phyloP scores from a whole-genome alignment of 2,888 invertebrate species.

The Fragum whitleyi region DNA sequence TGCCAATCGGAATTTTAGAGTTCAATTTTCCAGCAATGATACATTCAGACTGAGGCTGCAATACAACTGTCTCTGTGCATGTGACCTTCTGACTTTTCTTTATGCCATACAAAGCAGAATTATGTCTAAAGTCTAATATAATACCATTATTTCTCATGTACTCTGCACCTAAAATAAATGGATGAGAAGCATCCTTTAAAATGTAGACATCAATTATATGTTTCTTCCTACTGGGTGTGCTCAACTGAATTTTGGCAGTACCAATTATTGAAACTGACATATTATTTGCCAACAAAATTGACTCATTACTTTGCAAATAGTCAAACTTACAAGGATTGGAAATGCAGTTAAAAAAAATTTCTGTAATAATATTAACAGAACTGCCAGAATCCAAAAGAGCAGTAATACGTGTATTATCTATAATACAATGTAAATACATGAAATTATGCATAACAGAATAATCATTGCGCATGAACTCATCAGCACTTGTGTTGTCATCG shows the following conservation, averaged over 20 bases:
- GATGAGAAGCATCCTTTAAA: constrained; percentile 39
- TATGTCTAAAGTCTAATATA: constrained; percentile 33
- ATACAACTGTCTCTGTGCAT: constrained; percentile 21
- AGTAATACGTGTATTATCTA: constrained; percentile 8
- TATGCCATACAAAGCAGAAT: constrained; percentile 8
- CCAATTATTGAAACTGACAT: constrained; percentile 31
- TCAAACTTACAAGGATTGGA: neutral
- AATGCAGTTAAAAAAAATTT: constrained; percentile 26
- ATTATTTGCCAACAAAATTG: constrained; percentile 30
- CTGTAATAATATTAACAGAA: constrained; percentile 35
- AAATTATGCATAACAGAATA: constrained; percentile 18
- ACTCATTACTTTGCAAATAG: neutral
- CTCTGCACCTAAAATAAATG: constrained; percentile 43
- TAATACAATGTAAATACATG: constrained; percentile 29
- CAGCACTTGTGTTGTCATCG: neutral
- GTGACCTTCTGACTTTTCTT: constrained; percentile 35
- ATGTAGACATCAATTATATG: neutral
- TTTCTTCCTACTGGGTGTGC: neutral
- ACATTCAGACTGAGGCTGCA: constrained; percentile 41
- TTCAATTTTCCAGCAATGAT: constrained; percentile 28
- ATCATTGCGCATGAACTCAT: neutral
- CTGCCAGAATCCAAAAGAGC: constrained; percentile 44
- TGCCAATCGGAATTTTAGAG: constrained; percentile 20
- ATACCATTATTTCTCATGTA: constrained; percentile 31
- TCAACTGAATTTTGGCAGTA: constrained; percentile 29